Evolutionary conservation across 2,113 vertebrate genomes (phyloP).

Genomic region (Amblyopsis rosae): DNA sequence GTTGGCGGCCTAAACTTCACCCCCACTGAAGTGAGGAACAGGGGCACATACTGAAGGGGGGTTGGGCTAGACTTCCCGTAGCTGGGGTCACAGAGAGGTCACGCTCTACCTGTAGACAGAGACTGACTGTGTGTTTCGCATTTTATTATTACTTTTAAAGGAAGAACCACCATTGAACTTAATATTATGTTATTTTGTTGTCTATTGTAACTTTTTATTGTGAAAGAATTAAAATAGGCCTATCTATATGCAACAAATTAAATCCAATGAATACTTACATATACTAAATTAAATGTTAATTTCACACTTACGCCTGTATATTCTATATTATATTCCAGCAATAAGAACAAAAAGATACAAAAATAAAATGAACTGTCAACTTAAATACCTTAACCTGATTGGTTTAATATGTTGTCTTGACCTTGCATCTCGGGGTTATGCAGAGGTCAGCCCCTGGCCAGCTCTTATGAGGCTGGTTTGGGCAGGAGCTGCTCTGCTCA

Average conservation of each 20-base stretch:
- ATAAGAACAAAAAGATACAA: neutral
- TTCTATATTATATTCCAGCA: neutral
- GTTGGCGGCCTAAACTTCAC: slow-evolving; percentile 33
- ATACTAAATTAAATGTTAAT: no score
- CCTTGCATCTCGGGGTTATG: slow-evolving; percentile 3
- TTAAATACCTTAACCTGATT: neutral
- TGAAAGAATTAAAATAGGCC: no score
- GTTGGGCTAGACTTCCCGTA: slow-evolving; percentile 5
- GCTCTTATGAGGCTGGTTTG: neutral
- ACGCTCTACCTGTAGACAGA: slow-evolving; percentile 25
- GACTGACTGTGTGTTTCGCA: neutral
- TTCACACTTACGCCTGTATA: no score
- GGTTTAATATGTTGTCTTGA: neutral
- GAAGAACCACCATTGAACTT: neutral
- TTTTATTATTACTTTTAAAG: neutral
- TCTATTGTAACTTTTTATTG: no score
- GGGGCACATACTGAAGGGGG: neutral
- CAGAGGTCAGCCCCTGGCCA: neutral
- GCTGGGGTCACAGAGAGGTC: slow-evolving; percentile 30
- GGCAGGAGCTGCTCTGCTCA: neutral
- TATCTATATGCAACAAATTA: no score
- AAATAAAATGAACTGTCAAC: neutral
- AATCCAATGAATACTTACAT: no score
- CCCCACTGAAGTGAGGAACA: slow-evolving; percentile 4
- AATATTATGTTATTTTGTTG: neutral